Conservation (phyloP, 2,888 invertebrate genomes). For the Thereva nobilitata region DNA sequence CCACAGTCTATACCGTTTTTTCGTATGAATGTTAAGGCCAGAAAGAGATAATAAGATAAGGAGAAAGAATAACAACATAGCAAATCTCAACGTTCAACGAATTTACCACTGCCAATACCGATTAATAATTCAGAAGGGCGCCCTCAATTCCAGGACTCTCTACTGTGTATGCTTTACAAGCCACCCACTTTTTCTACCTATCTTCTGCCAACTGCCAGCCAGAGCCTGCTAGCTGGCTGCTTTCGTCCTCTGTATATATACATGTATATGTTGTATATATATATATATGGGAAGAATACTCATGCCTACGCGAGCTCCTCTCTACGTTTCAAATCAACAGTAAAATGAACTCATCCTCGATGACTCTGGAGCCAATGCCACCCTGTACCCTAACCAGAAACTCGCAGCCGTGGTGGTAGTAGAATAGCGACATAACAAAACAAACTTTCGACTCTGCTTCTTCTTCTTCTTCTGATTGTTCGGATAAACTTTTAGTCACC, state of each 20-base stretch:
- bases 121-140: conserved; percentile 36
- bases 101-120: conserved; percentile 34
- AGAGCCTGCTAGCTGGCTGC: not conserved
- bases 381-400: not conserved
- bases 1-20: not conserved
- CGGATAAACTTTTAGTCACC: conserved; percentile 28
- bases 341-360: conserved; percentile 17
- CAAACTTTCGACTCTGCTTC: conserved; percentile 26
- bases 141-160: conserved; percentile 29
- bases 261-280: not conserved
- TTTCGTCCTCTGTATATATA: not conserved
- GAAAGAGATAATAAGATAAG: not conserved
- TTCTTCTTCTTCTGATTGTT: conserved; percentile 29
- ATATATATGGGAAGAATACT: conserved; percentile 7
- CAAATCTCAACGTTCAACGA: conserved; percentile 32
- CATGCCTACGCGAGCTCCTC: not conserved
- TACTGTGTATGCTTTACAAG: not conserved
- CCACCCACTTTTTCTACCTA: not conserved
- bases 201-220: not conserved
- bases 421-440: conserved; percentile 25
- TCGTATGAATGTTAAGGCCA: not conserved
- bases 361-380: not conserved
- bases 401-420: conserved; percentile 3
- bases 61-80: conserved; percentile 18
- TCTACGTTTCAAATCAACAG: conserved; percentile 32